phyloP scores from a whole-genome alignment of 2,888 invertebrate species.

The Melinopterus prodromus region DNA sequence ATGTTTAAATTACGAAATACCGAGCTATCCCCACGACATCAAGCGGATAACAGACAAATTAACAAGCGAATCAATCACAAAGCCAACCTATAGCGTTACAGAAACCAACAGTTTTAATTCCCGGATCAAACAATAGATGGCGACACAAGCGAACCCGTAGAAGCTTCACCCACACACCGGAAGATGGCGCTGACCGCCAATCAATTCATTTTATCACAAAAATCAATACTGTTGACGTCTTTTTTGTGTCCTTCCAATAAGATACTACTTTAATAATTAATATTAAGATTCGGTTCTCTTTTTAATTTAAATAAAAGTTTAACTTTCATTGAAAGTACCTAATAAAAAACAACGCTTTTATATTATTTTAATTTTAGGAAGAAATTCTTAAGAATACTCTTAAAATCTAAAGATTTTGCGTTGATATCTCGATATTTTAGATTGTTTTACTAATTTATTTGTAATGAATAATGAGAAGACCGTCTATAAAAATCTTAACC shows the following conservation, averaged over 20 bases:
- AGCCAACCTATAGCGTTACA: background rate
- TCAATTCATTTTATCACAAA: background rate
- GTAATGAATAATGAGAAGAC: too few relatives aligned
- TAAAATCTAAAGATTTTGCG: too few relatives aligned
- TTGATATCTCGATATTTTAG: too few relatives aligned
- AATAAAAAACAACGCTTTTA: too few relatives aligned
- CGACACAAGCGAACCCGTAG: background rate
- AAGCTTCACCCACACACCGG: background rate
- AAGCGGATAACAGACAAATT: background rate
- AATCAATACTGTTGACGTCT: background rate
- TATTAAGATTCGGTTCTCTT: too few relatives aligned
- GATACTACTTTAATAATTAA: too few relatives aligned
- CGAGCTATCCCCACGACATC: background rate
- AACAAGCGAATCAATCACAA: background rate
- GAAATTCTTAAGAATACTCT: too few relatives aligned
- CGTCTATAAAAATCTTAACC: background rate
- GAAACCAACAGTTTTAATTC: background rate
- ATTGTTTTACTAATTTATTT: too few relatives aligned
- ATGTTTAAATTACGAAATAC: background rate
- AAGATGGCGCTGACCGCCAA: background rate
- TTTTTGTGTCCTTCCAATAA: background rate
- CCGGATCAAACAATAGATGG: background rate
- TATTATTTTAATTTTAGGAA: too few relatives aligned
- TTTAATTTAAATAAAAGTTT: too few relatives aligned
- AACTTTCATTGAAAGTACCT: too few relatives aligned